Evolutionary conservation across 2,113 vertebrate genomes (phyloP), one percentile per base, ranked within the genome.

Genomic region (Actinemys pallida): DNA sequence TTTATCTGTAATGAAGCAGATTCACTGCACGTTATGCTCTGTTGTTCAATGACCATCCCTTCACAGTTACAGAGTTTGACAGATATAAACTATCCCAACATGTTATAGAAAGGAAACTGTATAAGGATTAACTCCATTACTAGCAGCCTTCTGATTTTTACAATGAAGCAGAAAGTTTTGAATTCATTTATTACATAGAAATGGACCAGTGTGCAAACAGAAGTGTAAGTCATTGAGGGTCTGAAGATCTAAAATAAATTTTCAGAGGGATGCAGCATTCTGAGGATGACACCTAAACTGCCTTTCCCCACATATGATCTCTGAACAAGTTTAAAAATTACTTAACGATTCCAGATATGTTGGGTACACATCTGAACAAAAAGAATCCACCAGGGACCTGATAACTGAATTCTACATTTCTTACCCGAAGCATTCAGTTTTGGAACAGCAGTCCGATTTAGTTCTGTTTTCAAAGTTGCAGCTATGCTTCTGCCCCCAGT

Each of bases 1-100:
- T 99, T 39, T 99, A 99, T 91, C 98, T 99, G 94, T 99, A 98
- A 92, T 81, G 83, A 29, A 27, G 31, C 57, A 39, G 83, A 91
- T 79, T 86, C 12, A 0, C 53, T 57, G 62, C 65, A 84, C 53
- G 31, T 17, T 50, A 35, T 8, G 3, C 27, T 3, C 19, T 88
- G 49, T 39, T 45, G 25, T 79, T 17, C 86, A 62, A 1, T 13
- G 69, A 22, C 84, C 24, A 0, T 56, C 65, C n/a, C n/a, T 39
- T 17, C 80, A 76, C 50, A 45, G 5, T 1, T 86, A 1, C 45
- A 17, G 78, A 90, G 39, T 80, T 17, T 27, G 56, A 45, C 59
- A 82, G 83, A 65, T 91, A 79, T 45, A 47, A 45, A 78, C 11
- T 45, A 45, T 39, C 10, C 42, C 39, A 25, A 24, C 25, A 8